Evolutionary conservation across 2,113 vertebrate genomes (phyloP).

Genomic region (Emydura subglobosa): DNA sequence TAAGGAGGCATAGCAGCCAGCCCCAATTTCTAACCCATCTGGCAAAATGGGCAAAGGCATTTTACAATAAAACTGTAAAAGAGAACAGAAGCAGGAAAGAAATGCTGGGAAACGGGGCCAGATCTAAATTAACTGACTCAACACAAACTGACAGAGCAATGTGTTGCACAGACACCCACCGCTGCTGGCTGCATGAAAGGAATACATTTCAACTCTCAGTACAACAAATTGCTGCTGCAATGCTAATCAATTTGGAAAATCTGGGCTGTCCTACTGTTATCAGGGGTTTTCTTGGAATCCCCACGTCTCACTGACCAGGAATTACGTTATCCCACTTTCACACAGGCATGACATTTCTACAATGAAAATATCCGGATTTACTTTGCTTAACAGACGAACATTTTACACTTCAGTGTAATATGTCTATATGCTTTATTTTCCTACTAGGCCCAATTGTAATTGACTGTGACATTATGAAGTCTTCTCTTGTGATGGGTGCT

Average conservation of each 20-base stretch:
- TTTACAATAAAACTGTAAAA: neutral
- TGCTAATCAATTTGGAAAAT: neutral
- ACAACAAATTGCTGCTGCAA: neutral
- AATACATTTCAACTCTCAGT: neutral
- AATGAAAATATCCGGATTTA: neutral
- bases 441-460: constrained; percentile 54
- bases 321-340: neutral
- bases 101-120: neutral
- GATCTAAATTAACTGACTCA: neutral
- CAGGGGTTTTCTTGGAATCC: neutral
- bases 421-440: constrained; percentile 52
- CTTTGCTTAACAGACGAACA: neutral
- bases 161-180: neutral
- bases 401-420: neutral
- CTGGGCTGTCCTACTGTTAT: neutral
- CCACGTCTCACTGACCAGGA: neutral
- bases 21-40: neutral
- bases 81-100: neutral
- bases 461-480: constrained; percentile 46
- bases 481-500: neutral
- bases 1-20: neutral
- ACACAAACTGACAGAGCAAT: neutral
- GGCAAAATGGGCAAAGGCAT: neutral
- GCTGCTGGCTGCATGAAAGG: neutral
- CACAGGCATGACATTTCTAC: neutral